Percentiles rank a stretch among this genome's conserved stretches.
Conservation (phyloP, 2,888 invertebrate genomes). For the Leptarthrus brevirostris region DNA sequence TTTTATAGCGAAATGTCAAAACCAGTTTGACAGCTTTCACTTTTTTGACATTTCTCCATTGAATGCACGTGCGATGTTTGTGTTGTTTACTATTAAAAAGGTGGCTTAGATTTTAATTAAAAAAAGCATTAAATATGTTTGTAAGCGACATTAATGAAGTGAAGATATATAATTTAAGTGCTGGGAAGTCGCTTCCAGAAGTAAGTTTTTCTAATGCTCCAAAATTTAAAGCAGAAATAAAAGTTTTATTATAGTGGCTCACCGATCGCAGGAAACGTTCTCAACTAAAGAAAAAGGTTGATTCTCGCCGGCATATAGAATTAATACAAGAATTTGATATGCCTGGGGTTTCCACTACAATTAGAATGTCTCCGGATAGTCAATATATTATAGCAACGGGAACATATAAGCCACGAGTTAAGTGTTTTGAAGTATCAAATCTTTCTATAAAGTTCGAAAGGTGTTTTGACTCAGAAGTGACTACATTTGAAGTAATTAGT, state of each 20-base stretch:
- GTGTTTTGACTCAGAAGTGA: constrained; percentile 95
- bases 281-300: constrained; percentile 88
- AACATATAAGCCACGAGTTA: constrained; percentile 94
- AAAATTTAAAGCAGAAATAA: constrained; percentile 19
- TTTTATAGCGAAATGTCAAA: constrained; percentile 1
- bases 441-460: constrained; percentile 97
- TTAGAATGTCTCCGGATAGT: constrained; percentile 89
- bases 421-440: constrained; percentile 96
- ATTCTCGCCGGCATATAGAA: constrained; percentile 90
- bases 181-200: constrained; percentile 96
- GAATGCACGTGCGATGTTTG: neutral
- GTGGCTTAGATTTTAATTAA: neutral
- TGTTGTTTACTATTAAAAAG: neutral
- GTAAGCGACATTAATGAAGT: constrained; percentile 94
- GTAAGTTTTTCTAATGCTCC: constrained; percentile 71
- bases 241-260: constrained; percentile 77
- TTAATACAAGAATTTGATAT: constrained; percentile 99
- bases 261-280: constrained; percentile 84
- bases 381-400: constrained; percentile 93
- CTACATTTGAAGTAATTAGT: constrained; percentile 91
- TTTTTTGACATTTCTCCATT: neutral
- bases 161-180: constrained; percentile 97
- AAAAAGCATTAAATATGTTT: constrained; percentile 75
- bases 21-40: neutral
- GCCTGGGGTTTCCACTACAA: constrained; percentile 91